phyloP scores from a whole-genome alignment of 2,888 invertebrate species.

The Noctua janthe region DNA sequence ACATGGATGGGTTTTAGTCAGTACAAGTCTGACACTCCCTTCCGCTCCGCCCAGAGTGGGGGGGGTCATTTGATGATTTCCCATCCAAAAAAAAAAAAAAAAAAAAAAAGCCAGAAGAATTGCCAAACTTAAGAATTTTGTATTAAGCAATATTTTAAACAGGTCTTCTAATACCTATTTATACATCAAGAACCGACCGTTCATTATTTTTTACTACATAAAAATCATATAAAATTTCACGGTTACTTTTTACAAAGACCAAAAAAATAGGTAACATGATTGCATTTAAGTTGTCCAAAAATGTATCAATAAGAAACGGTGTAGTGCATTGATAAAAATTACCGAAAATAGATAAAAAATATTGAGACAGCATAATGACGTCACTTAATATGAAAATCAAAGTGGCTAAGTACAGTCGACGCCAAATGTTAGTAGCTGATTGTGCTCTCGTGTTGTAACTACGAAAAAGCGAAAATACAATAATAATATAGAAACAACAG shows the following conservation, averaged over 20 bases:
- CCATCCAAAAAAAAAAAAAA: too few species aligned
- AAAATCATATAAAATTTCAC: conserved; percentile 26
- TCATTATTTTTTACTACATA: conserved; percentile 6
- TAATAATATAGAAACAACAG: conserved; percentile 19
- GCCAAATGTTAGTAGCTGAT: conserved; percentile 6
- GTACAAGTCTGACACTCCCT: too few species aligned
- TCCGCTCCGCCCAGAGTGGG: too few species aligned
- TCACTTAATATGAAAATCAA: conserved; percentile 25
- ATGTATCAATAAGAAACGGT: conserved; percentile 7
- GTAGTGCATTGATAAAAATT: conserved; percentile 3
- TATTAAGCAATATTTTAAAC: neutral
- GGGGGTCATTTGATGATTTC: too few species aligned
- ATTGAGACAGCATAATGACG: conserved; percentile 16
- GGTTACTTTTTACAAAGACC: conserved; percentile 24
- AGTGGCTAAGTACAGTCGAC: conserved; percentile 28
- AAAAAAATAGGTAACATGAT: conserved; percentile 15
- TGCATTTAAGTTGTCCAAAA: conserved; percentile 16
- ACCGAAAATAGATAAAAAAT: neutral
- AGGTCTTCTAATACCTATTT: neutral
- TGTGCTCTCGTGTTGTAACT: neutral
- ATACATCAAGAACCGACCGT: neutral
- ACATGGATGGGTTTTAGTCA: too few species aligned
- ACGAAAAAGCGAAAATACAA: conserved; percentile 24
- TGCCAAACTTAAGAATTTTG: neutral
- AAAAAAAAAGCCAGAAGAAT: too few species aligned